Evolutionary conservation across 2,113 vertebrate species (phyloP), one percentile per base, ranked within the genome.

Genomic region (Myrmecophaga tridactyla): DNA sequence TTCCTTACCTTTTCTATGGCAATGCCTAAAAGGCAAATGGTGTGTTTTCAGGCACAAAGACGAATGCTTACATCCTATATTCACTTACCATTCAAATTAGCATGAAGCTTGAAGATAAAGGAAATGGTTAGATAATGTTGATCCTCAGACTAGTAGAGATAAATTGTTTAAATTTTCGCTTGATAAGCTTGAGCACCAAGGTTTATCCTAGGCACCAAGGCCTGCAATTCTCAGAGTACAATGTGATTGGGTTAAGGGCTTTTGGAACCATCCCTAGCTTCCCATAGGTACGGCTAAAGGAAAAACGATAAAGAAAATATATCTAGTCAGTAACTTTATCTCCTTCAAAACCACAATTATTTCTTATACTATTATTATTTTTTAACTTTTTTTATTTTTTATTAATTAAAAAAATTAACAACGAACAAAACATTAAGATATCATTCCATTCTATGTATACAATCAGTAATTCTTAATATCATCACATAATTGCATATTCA

Each of bases 231-330:
- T 81, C 25, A 62, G 11, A 51, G 34, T 63, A 73, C 10, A 72
- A 87, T 12, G n/a, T 81, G n/a, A 72, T 72, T 73, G 20, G 41
- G 7, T 15, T 51, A 20, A 70, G 20, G 9, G 4, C 10, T 43
- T 56, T 36, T 15, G 3, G 23, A 76, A 67, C 17, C 17, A 58
- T 17, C 12, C 39, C 21, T 83, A 23, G 29, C 6, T 86, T 80
- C 31, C 17, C 23, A 72, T 7, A 53, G 23, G 20, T 56, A 82
- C 15, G 70, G 15, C 2, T 87, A 67, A 88, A 51, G 63, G 15
- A 86, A 18, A 91, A 95, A 75, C 62, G 29, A 86, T 78, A 70
- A 10, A 90, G 36, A 87, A 63, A 90, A 80, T 69, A 58, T 31
- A 46, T 63, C 36, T 65, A 65, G 18, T 10, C 15, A 41, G 62